Base-by-base conservation (phyloP, 2,888 invertebrate genomes). In the Palloptera scutellata region DNA sequence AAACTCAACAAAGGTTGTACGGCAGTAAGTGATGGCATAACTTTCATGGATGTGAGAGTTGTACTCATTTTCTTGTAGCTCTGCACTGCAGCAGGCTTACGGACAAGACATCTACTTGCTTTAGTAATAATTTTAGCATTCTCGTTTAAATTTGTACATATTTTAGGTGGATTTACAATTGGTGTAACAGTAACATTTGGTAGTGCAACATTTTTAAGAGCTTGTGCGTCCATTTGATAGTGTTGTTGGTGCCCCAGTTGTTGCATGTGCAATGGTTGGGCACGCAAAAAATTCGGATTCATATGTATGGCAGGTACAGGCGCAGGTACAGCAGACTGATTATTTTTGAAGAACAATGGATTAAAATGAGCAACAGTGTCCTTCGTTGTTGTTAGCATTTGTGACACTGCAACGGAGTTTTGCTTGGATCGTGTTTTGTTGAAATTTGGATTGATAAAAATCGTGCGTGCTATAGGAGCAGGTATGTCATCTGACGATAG, bases 391-490 rank as follows among this genome's bases (percentile, higher is more conserved):
- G 63, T 43, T 61, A 52, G 43, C 12, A 60, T 42, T 58, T 69
- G 61, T 15, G 57, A 41, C 20, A 71, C 57, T 68, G 43, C 67
- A 60, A 13, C 72, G 71, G 45, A 6, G 17, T 8, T 10, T 54
- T 0, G 45, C 54, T 64, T 45, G 12, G 8, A 68, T 57, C 63
- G 69, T 58, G 62, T 62, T 57, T 74, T 75, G 66, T 71, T 74
- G 67, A 84, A 84, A 76, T 82, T 83, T 45, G 85, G 85, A 75
- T 85, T 85, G 62, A 85, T 80, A 61, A 81, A 81, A 68, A 84
- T 81, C 43, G 77, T 81, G 57, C 79, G 73, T 57, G 74, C 73
- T 61, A 70, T 66, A 20, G 70, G 43, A 30, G 63, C 68, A 11
- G 60, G 57, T 11, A 64, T 60, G 48, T 65, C 84, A 83, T 13